Percentiles rank a stretch among this genome's conserved stretches.
Evolutionary conservation across 2,888 invertebrate genomes (phyloP).

Genomic region (Pseudanteris insignis): DNA sequence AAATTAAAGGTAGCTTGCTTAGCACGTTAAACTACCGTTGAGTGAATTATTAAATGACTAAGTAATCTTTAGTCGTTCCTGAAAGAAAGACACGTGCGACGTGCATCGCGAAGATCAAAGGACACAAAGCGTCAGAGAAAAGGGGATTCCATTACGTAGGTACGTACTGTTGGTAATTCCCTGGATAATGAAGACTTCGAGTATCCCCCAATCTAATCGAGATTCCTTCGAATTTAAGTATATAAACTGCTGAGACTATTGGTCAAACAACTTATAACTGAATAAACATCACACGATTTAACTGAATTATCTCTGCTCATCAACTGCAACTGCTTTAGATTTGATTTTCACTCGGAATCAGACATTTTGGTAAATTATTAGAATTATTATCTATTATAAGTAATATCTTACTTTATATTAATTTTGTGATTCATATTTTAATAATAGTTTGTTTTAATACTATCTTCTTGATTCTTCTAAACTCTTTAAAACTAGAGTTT

Average conservation of each 20-base stretch:
- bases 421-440: no score
- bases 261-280: no score
- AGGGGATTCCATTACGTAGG: slow-evolving; percentile 17
- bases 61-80: slow-evolving; percentile 13
- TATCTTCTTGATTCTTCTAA: no score
- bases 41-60: slow-evolving; percentile 8
- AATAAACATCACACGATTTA: no score
- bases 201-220: slow-evolving; percentile 18
- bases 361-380: no score
- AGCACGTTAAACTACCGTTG: neutral
- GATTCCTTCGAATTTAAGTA: slow-evolving; percentile 34
- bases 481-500: no score
- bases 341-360: no score
- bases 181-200: slow-evolving; percentile 28
- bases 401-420: no score
- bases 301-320: no score
- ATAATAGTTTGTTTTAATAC: no score
- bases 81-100: slow-evolving; percentile 5
- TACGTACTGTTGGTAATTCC: slow-evolving; percentile 23
- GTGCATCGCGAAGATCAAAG: slow-evolving; percentile 16
- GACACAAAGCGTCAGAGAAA: slow-evolving; percentile 10
- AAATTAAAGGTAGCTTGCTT: neutral
- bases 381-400: no score
- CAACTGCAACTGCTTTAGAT: no score
- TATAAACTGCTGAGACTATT: slow-evolving; percentile 25